Evolutionary conservation across 92 coral and sea anemone genomes (phyloP).

Genomic region (Chrysogorgia sp.): DNA sequence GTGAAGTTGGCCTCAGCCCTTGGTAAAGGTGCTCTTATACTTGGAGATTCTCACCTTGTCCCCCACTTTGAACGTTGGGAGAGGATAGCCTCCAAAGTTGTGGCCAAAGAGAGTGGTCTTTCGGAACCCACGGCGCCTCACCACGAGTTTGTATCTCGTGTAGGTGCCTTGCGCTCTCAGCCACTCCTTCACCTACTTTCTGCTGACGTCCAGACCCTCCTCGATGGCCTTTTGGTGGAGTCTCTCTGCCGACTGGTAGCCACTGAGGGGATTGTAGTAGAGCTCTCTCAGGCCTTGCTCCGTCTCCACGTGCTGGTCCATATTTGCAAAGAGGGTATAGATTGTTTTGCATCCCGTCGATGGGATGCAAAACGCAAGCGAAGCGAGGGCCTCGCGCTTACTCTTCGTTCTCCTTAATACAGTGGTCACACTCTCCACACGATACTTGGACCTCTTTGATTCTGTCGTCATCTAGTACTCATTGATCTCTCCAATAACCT

Average conservation of each 20-base stretch:
- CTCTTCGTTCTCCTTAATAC: too few species aligned
- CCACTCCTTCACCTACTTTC: slow-evolving; percentile 36
- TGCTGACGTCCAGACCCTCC: slow-evolving; percentile 26
- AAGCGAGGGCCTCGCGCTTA: neutral
- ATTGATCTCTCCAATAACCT: too few species aligned
- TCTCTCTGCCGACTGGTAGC: slow-evolving; percentile 36
- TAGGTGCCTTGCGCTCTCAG: slow-evolving; percentile 25
- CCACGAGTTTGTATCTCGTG: slow-evolving; percentile 38
- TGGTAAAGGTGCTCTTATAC: slow-evolving; percentile 24
- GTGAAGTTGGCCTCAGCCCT: slow-evolving; percentile 41
- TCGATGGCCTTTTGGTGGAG: slow-evolving; percentile 30
- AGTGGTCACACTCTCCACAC: too few species aligned
- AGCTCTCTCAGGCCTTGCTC: slow-evolving; percentile 26
- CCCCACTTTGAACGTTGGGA: slow-evolving; percentile 33
- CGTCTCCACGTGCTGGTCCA: neutral
- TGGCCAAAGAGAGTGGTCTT: slow-evolving; percentile 9
- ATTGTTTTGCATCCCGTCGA: too few species aligned
- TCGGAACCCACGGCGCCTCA: slow-evolving; percentile 35
- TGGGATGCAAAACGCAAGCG: neutral
- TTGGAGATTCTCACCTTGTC: slow-evolving; percentile 27
- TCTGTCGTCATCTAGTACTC: too few species aligned
- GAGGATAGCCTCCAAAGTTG: neutral
- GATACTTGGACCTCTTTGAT: too few species aligned
- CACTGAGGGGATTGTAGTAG: slow-evolving; percentile 14
- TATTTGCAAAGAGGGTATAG: too few species aligned